phyloP scores from a whole-genome alignment of 2,888 invertebrate genomes.

The Deilephila porcellus region DNA sequence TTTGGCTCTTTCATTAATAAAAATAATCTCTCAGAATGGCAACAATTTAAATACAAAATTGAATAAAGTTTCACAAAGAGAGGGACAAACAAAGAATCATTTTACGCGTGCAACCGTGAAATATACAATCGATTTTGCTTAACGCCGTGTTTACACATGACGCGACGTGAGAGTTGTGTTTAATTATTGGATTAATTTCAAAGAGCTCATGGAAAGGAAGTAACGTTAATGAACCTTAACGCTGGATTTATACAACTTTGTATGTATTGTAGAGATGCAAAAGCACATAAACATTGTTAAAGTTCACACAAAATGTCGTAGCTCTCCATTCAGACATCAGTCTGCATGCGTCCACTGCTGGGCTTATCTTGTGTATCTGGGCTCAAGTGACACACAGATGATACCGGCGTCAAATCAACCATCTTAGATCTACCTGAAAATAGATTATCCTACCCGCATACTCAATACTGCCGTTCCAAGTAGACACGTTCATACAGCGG shows the following conservation, averaged over 20 bases:
- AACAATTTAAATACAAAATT: not conserved
- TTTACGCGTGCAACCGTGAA: not conserved
- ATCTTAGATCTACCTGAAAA: too few relatives aligned
- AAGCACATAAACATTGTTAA: too few relatives aligned
- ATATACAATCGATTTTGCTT: constrained; percentile 2
- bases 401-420: too few relatives aligned
- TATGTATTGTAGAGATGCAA: not conserved
- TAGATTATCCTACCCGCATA: too few relatives aligned
- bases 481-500: too few relatives aligned
- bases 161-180: constrained; percentile 6
- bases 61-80: not conserved
- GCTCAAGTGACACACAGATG: too few relatives aligned
- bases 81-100: not conserved
- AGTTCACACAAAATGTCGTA: too few relatives aligned
- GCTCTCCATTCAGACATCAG: too few relatives aligned
- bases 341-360: too few relatives aligned
- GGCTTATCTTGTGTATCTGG: too few relatives aligned
- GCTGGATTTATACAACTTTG: not conserved
- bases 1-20: not conserved
- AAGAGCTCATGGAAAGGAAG: constrained; percentile 6
- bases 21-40: not conserved
- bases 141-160: not conserved
- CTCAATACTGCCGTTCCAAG: too few relatives aligned
- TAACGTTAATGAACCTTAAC: not conserved
- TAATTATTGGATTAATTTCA: constrained; percentile 1